A percentile compares a stretch with the other conserved stretches of the same genome.
Evolutionary conservation across 2,113 vertebrate species (phyloP).

Genomic region (Candoia aspera): DNA sequence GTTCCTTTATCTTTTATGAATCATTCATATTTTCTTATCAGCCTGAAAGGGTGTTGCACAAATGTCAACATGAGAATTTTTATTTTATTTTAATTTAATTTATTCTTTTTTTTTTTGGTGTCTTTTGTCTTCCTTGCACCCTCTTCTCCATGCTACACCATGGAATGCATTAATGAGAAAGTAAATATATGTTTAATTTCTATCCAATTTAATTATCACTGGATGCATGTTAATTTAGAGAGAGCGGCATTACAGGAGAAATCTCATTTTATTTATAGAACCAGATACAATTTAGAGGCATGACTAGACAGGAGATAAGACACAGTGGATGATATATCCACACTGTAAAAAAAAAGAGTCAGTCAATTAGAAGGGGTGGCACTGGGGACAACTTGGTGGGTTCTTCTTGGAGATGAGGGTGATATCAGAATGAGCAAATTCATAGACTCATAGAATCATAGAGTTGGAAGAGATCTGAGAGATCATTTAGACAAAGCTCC

Average conservation of each 20-base stretch:
- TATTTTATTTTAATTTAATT: not conserved
- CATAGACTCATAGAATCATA: not conserved
- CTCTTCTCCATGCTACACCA: not conserved
- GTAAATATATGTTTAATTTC: conserved; percentile 52
- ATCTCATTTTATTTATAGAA: not conserved
- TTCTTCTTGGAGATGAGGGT: not conserved
- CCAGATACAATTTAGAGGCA: not conserved
- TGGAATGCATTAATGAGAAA: conserved; percentile 7
- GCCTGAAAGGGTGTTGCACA: conserved; percentile 43
- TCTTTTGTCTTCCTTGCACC: not conserved
- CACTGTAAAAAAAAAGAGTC: no score
- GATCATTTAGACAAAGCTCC: no score
- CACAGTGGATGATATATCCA: not conserved
- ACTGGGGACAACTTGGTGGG: not conserved
- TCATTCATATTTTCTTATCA: conserved; percentile 47
- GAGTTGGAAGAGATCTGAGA: no score
- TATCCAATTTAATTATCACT: conserved; percentile 36
- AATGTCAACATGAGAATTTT: conserved; percentile 47
- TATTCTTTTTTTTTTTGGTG: not conserved
- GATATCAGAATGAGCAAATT: not conserved
- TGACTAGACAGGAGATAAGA: not conserved
- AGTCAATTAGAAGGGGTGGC: not conserved
- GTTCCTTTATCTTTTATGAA: conserved; percentile 43
- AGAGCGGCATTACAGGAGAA: conserved; percentile 2
- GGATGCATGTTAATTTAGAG: conserved; percentile 41